Evolutionary conservation across 2,113 vertebrate species (phyloP).

Genomic region (Raja brachyura): DNA sequence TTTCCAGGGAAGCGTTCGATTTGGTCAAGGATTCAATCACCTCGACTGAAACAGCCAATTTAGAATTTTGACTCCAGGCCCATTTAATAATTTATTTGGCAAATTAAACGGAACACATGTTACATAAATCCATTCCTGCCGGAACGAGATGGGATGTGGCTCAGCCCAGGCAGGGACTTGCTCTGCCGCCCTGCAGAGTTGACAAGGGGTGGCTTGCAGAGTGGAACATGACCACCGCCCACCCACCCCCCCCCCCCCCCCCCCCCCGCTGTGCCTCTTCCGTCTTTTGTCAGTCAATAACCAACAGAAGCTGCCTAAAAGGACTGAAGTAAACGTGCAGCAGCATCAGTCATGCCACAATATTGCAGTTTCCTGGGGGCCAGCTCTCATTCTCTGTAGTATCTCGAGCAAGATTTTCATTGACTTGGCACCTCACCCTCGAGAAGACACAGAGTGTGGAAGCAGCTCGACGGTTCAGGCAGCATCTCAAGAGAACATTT

Average conservation of each 20-base stretch:
- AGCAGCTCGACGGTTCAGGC: too few species aligned
- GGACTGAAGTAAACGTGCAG: neutral
- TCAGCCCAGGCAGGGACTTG: neutral
- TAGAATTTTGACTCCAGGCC: constrained; percentile 4
- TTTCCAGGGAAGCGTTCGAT: neutral
- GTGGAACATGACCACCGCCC: too few species aligned
- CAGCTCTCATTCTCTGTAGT: neutral
- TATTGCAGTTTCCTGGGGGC: neutral
- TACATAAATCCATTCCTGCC: neutral
- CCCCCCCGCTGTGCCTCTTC: neutral
- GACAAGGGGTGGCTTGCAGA: neutral
- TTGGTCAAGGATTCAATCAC: constrained; percentile 31
- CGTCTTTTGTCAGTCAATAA: neutral
- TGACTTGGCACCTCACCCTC: too few species aligned
- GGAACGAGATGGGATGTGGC: neutral
- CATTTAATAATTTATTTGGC: constrained; percentile 26
- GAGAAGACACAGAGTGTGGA: too few species aligned
- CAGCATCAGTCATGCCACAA: neutral
- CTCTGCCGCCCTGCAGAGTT: neutral
- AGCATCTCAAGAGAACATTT: too few species aligned
- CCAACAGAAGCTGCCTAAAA: neutral
- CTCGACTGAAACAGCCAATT: constrained; percentile 15
- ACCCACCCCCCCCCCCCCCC: too few species aligned
- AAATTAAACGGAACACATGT: neutral
- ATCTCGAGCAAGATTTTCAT: neutral